phyloP scores from a whole-genome alignment of 2,888 invertebrate genomes.

The Dyspetes luteomarginatus region DNA sequence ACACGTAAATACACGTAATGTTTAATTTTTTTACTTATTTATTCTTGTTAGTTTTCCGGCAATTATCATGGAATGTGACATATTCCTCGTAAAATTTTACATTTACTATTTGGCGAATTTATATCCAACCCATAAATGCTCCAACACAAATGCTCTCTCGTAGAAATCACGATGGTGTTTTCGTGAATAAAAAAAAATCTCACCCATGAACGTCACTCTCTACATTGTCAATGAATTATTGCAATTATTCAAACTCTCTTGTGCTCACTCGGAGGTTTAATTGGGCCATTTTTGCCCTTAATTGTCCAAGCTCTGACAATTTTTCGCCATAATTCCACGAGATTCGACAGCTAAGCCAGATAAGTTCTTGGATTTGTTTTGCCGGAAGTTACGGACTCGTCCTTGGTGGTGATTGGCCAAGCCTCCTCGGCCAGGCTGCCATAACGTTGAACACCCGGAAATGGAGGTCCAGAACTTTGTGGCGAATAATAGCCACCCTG shows the following conservation, averaged over 20 bases:
- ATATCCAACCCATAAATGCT: slow-evolving; percentile 17
- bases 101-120: slow-evolving; percentile 6
- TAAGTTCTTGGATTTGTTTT: slow-evolving; percentile 72
- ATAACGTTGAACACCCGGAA: slow-evolving; percentile 80
- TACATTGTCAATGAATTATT: not conserved
- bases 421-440: slow-evolving; percentile 81
- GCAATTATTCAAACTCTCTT: slow-evolving; percentile 32
- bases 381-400: slow-evolving; percentile 66
- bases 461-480: slow-evolving; percentile 78
- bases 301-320: slow-evolving; percentile 68
- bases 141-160: not conserved
- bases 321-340: slow-evolving; percentile 58
- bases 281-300: slow-evolving; percentile 32
- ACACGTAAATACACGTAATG: not conserved
- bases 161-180: slow-evolving; percentile 2
- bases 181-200: not conserved
- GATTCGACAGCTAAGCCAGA: slow-evolving; percentile 66
- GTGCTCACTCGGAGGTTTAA: slow-evolving; percentile 9
- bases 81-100: slow-evolving; percentile 18
- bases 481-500: slow-evolving; percentile 81
- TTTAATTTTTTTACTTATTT: not conserved
- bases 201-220: not conserved
- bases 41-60: not conserved
- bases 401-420: slow-evolving; percentile 77
- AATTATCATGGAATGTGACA: slow-evolving; percentile 35